phyloP scores from a whole-genome alignment of 2,888 invertebrate species.

The Drosophila sordidula region DNA sequence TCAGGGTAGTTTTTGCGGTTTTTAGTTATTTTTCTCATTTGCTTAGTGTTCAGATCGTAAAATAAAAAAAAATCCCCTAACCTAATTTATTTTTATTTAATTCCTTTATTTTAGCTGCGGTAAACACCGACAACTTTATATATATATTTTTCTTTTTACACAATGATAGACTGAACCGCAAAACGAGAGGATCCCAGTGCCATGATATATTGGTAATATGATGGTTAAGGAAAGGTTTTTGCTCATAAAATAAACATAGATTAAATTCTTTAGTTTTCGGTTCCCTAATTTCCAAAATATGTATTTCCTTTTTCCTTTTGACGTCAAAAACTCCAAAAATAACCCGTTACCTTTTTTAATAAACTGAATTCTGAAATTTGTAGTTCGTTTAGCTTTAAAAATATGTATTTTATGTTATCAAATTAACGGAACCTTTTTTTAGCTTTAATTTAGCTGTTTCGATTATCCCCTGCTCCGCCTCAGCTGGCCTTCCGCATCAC shows the following conservation, averaged over 20 bases:
- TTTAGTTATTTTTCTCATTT: no score
- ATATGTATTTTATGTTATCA: slow-evolving; percentile 2
- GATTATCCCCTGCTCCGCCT: neutral
- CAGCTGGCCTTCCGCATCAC: slow-evolving; percentile 55
- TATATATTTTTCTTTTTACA: no score
- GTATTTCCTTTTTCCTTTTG: neutral
- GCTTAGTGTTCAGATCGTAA: no score
- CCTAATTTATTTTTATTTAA: no score
- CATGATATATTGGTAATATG: slow-evolving; percentile 12
- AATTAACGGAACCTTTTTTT: slow-evolving; percentile 36
- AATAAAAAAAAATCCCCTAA: no score
- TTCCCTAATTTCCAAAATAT: no score
- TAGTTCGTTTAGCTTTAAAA: slow-evolving; percentile 12
- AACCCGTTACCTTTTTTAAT: slow-evolving; percentile 7
- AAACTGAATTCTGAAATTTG: neutral
- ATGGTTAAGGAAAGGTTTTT: neutral
- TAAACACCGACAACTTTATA: no score
- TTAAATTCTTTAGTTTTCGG: neutral
- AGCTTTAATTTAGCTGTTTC: slow-evolving; percentile 2
- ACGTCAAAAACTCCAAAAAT: neutral
- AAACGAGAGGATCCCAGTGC: slow-evolving; percentile 26
- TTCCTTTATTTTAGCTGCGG: no score
- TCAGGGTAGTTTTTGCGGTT: no score
- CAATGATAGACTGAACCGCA: slow-evolving; percentile 44
- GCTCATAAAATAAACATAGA: no score